These are phyloP conservation scores for Dione vanillae DNA, from an alignment of 2,888 invertebrate genomes.

Conservation along the genomic window DNA sequence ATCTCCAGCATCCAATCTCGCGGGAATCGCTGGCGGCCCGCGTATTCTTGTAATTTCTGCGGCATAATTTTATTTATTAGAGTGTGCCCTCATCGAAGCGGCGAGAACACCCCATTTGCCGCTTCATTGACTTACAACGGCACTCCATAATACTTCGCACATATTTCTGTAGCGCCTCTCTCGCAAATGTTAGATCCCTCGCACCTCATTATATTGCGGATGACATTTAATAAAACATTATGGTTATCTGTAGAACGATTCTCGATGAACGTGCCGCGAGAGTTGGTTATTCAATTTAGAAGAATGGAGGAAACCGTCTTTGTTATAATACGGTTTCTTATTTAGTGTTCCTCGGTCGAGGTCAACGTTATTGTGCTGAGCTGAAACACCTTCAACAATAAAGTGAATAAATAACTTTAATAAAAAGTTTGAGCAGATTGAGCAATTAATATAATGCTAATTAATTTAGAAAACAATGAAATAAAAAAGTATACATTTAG, in stretches of 20 bases:
- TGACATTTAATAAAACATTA: constrained; percentile 84
- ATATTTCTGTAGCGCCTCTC: constrained; percentile 82
- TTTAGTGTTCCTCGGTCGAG: constrained; percentile 13
- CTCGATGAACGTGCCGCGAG: constrained; percentile 68
- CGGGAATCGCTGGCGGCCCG: constrained; percentile 70
- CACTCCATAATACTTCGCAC: constrained; percentile 83
- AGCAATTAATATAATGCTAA: not conserved
- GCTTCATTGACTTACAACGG: constrained; percentile 85
- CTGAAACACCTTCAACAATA: constrained; percentile 4
- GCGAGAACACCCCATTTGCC: constrained; percentile 82
- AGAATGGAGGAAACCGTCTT: constrained; percentile 30
- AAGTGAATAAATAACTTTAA: not conserved
- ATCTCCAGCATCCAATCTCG: constrained; percentile 80
- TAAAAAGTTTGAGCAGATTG: not conserved
- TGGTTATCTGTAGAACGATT: constrained; percentile 71
- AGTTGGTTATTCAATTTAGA: constrained; percentile 43
- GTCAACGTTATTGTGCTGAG: not conserved
- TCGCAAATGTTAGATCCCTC: constrained; percentile 73
- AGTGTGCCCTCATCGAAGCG: constrained; percentile 74
- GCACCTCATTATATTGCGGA: constrained; percentile 83
- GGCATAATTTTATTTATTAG: constrained; percentile 85
- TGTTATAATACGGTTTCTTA: constrained; percentile 22
- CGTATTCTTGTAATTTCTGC: constrained; percentile 84
- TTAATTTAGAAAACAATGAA: not conserved
- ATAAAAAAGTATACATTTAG: not conserved